Conservation (phyloP, 2,113 vertebrate species). For the Tragelaphus imberbis region DNA sequence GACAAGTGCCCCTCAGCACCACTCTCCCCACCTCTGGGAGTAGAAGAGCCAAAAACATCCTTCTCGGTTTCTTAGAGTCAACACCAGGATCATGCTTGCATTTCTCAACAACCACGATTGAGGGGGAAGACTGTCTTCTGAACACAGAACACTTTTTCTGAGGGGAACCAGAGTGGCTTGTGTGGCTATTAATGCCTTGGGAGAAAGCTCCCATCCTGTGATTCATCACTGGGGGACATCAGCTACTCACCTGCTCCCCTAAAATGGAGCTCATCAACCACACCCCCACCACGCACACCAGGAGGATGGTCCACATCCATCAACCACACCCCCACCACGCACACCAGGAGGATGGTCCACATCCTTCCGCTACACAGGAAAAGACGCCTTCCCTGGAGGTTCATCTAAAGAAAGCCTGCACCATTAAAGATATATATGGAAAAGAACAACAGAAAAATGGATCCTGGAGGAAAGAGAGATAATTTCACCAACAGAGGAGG, state of each 20-base stretch:
- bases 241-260: neutral
- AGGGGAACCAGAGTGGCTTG: neutral
- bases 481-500: neutral
- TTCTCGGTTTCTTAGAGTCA: neutral
- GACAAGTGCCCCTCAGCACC: neutral
- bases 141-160: neutral
- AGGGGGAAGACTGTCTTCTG: neutral
- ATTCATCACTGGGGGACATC: neutral
- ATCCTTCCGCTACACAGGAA: neutral
- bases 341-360: neutral
- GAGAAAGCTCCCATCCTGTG: neutral
- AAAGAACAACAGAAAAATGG: neutral
- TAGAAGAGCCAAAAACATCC: neutral
- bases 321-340: neutral
- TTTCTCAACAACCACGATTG: neutral
- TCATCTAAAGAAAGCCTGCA: neutral
- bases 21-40: neutral
- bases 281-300: neutral
- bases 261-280: neutral
- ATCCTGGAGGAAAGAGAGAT: slow-evolving; percentile 8
- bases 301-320: neutral
- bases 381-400: fast-evolving
- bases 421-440: neutral
- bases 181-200: neutral
- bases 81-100: neutral